Conservation (phyloP, 1,140 invertebrate genomes). For the Pseudomyrmex flavicornis region DNA sequence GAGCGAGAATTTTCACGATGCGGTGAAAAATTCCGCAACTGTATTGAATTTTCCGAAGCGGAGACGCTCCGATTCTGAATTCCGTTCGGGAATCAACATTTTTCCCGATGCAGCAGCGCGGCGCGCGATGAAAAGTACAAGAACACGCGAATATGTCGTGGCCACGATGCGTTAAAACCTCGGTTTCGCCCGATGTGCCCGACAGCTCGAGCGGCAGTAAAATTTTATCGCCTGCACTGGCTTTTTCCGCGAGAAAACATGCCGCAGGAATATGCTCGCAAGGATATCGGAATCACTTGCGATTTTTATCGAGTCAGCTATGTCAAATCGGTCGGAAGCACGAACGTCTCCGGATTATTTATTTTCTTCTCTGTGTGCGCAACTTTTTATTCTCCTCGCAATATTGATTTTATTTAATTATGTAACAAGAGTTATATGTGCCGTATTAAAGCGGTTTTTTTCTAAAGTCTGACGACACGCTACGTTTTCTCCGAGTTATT, state of each 20-base stretch:
- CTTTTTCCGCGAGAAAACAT: constrained; percentile 3
- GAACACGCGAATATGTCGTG: constrained; percentile 32
- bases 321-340: neutral
- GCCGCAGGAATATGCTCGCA: neutral
- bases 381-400: neutral
- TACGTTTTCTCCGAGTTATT: constrained; percentile 4
- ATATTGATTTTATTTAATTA: neutral
- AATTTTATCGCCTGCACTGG: constrained; percentile 39
- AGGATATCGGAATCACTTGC: neutral
- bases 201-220: constrained; percentile 35
- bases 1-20: constrained; percentile 1
- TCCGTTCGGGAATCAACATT: constrained; percentile 31
- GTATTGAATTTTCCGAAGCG: constrained; percentile 34
- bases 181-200: constrained; percentile 9
- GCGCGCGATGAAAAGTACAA: constrained; percentile 39
- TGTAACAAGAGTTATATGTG: too few relatives aligned
- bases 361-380: too few relatives aligned
- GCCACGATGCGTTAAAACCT: constrained; percentile 44
- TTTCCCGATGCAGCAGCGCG: neutral
- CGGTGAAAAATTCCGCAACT: constrained; percentile 21
- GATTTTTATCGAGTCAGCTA: constrained; percentile 22
- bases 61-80: constrained; percentile 29
- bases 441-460: too few relatives aligned
- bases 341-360: neutral
- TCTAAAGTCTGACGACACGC: neutral